These are phyloP conservation scores for Axea sp. DNA, from an alignment of 2,888 invertebrate genomes.

Conservation along the genomic window DNA sequence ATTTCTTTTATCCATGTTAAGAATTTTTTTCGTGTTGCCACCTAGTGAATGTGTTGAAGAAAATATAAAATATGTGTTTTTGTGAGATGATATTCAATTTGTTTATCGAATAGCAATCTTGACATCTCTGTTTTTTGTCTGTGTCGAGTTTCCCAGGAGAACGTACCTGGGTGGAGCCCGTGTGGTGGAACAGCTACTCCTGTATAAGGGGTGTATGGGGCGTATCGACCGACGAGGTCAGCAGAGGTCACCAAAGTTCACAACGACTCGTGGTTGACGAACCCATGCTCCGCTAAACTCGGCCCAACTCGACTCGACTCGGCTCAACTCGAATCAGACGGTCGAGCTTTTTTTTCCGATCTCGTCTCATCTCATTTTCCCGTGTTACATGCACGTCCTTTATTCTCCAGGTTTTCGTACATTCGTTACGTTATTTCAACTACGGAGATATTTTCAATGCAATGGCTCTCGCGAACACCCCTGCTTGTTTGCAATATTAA, in stretches of 20 bases:
- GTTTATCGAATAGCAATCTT: too few species aligned
- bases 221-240: conserved; percentile 77
- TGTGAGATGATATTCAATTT: too few species aligned
- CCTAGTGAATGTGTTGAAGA: too few species aligned
- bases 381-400: conserved; percentile 8
- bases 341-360: conserved; percentile 20
- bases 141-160: conserved; percentile 46
- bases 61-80: too few species aligned
- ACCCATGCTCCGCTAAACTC: conserved; percentile 53
- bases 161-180: conserved; percentile 36
- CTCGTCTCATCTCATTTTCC: conserved; percentile 9
- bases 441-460: too few species aligned
- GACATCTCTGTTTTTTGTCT: too few species aligned
- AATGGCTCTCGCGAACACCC: too few species aligned
- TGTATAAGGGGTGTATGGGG: conserved; percentile 60
- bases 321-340: conserved; percentile 24
- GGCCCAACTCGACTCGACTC: conserved; percentile 33
- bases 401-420: conserved; percentile 1
- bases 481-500: too few species aligned
- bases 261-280: conserved; percentile 72
- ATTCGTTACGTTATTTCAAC: too few species aligned
- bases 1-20: too few species aligned
- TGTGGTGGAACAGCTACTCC: conserved; percentile 39
- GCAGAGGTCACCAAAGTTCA: conserved; percentile 77
- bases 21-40: too few species aligned